phyloP scores from a whole-genome alignment of 2,113 vertebrate genomes.

The Toxotes chatareus region DNA sequence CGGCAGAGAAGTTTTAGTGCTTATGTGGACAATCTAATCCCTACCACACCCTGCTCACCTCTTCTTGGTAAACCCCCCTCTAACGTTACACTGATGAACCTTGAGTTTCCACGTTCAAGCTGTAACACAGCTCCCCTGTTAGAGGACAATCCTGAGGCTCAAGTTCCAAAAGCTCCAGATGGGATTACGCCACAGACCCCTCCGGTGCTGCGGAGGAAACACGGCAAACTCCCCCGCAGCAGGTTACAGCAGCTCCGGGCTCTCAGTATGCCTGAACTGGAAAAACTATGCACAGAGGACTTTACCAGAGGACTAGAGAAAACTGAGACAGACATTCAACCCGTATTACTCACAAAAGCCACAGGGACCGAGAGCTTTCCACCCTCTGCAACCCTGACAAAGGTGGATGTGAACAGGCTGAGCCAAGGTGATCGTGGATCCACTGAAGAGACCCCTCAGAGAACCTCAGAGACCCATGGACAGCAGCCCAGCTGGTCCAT shows the following conservation, averaged over 20 bases:
- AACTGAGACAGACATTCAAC: conserved; percentile 82
- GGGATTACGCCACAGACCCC: conserved; percentile 53
- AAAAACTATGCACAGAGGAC: conserved; percentile 88
- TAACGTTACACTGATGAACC: conserved; percentile 29
- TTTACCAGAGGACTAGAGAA: conserved; percentile 79
- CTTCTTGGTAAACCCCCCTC: conserved; percentile 70
- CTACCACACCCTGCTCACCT: conserved; percentile 10
- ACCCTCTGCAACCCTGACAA: conserved; percentile 7
- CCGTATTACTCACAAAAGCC: conserved; percentile 32
- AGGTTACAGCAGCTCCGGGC: conserved; percentile 91
- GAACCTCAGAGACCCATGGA: conserved; percentile 1
- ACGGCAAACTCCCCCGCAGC: conserved; percentile 76
- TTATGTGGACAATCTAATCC: conserved; percentile 81
- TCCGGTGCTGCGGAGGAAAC: conserved; percentile 76
- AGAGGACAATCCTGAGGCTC: conserved; percentile 23
- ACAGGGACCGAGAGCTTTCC: not conserved
- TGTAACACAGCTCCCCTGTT: conserved; percentile 7
- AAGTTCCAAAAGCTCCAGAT: conserved; percentile 9
- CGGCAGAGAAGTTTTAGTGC: conserved; percentile 88
- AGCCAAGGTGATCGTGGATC: conserved; percentile 49
- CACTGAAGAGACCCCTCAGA: conserved; percentile 43
- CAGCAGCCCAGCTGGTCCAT: conserved; percentile 84
- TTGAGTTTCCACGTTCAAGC: conserved; percentile 50
- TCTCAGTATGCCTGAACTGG: conserved; percentile 94
- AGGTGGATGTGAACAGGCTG: conserved; percentile 32